phyloP scores from a whole-genome alignment of 1,140 invertebrate species.

The Papilio polytes region DNA sequence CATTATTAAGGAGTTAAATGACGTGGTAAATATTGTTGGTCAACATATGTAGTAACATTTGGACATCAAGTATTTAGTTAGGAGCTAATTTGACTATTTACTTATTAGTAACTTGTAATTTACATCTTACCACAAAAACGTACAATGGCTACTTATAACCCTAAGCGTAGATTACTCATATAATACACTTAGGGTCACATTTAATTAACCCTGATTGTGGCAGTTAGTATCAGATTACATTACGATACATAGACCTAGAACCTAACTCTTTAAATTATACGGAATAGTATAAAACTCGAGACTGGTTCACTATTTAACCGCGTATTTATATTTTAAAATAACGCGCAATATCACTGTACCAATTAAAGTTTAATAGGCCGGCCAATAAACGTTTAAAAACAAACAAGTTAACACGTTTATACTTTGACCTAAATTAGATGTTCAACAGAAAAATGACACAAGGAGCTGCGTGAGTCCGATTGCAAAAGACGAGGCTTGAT shows the following conservation, averaged over 20 bases:
- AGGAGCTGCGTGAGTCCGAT: constrained; percentile 60
- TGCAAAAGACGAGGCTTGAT: constrained; percentile 72
- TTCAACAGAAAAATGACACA: constrained; percentile 55
- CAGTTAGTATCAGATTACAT: not conserved
- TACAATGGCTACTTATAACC: not conserved
- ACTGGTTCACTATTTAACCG: not conserved
- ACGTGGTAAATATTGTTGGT: not conserved
- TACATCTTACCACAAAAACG: not conserved
- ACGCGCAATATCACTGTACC: not conserved
- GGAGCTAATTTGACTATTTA: no score
- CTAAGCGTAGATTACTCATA: no score
- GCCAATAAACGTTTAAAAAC: constrained; percentile 6
- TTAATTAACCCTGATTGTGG: no score
- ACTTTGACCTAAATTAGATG: constrained; percentile 28
- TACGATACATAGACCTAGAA: not conserved
- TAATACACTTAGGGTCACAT: no score
- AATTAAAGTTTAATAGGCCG: not conserved
- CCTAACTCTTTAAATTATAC: not conserved
- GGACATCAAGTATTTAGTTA: no score
- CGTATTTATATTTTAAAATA: not conserved
- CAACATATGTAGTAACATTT: not conserved
- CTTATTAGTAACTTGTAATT: no score
- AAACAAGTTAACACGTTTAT: not conserved
- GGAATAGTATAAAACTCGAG: no score
- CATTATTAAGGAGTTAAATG: not conserved